Base-by-base conservation (phyloP, 2,888 invertebrate genomes). In the Callyntrura guangdongensis region DNA sequence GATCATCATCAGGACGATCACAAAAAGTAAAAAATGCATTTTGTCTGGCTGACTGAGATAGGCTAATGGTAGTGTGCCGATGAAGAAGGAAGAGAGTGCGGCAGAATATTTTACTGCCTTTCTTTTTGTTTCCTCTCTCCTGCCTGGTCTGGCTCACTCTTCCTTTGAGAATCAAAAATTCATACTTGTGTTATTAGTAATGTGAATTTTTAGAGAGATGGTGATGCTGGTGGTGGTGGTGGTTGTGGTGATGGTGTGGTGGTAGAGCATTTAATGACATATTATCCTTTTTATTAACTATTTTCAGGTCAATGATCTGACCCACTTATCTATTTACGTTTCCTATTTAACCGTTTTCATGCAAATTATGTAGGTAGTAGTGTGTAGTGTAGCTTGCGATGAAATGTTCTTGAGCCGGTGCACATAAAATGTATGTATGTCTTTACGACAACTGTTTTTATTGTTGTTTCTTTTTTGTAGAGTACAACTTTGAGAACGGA, bases 71-170 rank as follows among this genome's bases (percentile, higher is more conserved):
- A 17, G 25, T 64, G 20, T 56, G 79, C 56, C 14, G 79, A 56
- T 81, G 11, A 49, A 11, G 61, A 64, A 45, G 49, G 83, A 67
- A 14, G 64, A 83, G 77, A 77, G 45, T 77, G 77, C 53, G 22
- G 64, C 25, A 53, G 77, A 25, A 53, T 69, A 69, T 9, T 77
- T 77, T 72, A 56, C 77, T 77, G 77, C 77, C 53, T 77, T 56
- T 77, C 49, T 77, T 77, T 77, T 56, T 53, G n/a, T 53, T 69
- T 69, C 69, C 45, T 17, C 20, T 20, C 8, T 69, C n/a, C 3
- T 69, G 64, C 36, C 6, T 36, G 36, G 36, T 6, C 36, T 36
- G 36, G 36, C 36, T 53, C 53, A 47, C 11, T 47, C 47, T 8
- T 47, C 14, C 9, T 14, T 14, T 53, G 11, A 53, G 11, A 53